phyloP scores from a whole-genome alignment of 2,888 invertebrate genomes.

The Bruchidius siliquastri region DNA sequence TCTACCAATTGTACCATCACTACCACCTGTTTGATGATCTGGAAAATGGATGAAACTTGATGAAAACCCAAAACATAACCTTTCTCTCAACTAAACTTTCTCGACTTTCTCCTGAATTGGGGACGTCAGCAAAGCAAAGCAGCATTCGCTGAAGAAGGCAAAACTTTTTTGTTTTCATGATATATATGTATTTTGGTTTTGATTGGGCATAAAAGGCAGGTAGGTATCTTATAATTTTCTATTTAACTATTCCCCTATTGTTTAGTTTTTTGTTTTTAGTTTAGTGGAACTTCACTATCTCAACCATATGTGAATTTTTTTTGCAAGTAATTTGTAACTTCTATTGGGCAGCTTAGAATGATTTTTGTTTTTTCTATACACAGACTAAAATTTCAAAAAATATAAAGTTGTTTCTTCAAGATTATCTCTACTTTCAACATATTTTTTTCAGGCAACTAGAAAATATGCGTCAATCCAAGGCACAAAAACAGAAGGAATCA shows the following conservation, averaged over 20 bases:
- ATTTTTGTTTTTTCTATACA: too few species aligned
- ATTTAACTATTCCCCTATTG: background rate
- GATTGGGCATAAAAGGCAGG: background rate
- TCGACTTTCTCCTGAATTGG: background rate
- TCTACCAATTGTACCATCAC: too few species aligned
- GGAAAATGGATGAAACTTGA: background rate
- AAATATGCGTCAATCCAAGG: slow-evolving; percentile 71
- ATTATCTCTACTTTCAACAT: background rate
- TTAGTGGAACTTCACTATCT: too few species aligned
- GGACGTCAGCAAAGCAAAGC: background rate
- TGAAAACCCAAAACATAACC: background rate
- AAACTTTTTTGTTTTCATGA: background rate
- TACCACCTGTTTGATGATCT: too few species aligned
- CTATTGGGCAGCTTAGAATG: too few species aligned
- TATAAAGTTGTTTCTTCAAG: background rate
- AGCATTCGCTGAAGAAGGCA: background rate
- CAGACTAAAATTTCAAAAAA: too few species aligned
- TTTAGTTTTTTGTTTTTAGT: background rate
- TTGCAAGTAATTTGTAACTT: too few species aligned
- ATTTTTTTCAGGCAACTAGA: slow-evolving; percentile 4
- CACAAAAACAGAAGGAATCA: slow-evolving; percentile 74
- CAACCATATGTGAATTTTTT: too few species aligned
- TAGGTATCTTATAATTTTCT: background rate
- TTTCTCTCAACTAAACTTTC: background rate
- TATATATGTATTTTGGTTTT: background rate